Base-by-base conservation (phyloP, 2,888 invertebrate genomes). In the Nephrocerus scutellatus region DNA sequence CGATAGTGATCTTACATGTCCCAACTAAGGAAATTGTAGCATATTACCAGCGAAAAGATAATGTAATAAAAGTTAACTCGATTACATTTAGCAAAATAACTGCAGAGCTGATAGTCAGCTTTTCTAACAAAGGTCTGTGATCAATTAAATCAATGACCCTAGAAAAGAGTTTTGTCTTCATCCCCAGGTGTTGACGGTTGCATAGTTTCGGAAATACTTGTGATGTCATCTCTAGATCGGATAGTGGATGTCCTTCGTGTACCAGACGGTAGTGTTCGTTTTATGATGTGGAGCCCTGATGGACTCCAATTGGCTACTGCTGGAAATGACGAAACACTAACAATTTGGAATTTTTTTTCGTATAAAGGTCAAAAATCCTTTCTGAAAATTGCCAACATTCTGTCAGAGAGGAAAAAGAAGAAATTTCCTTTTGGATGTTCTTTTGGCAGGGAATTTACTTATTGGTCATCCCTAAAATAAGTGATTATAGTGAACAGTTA, bases 261-360 rank as follows among this genome's bases (percentile, higher is more conserved):
- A 9, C 55, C 58, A 22, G 58, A 59, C 14, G 50, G 53, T 23
- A 62, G 65, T 41, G 60, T 57, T 0, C 44, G 60, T 20, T 67
- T 60, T 44, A 53, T 66, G 47, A 57, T 62, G 52, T 64, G 62
- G 65, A 63, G 56, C 48, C 61, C 66, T 3, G 59, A 58, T 52
- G 62, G 61, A 3, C 55, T 51, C 15, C 57, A 55, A 49, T 46
- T 63, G 41, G 69, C 65, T 5, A 66, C 68, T 3, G 64, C 62
- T 22, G 64, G 67, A 10, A 54, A 62, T 9, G 70, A 70, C 41
- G 68, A 70, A 35, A 62, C 66, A 16, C 50, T 71, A 9, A 63
- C 64, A 4, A 56, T 71, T 33, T 71, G 70, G 70, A 60, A 67
- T 42, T 70, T 68, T 52, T 57, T 63, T 44, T 59, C 53, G n/a